Percentiles rank a stretch among this genome's conserved stretches.
Evolutionary conservation across 2,888 invertebrate genomes (phyloP).

Genomic region (Ormyrus pomaceus): DNA sequence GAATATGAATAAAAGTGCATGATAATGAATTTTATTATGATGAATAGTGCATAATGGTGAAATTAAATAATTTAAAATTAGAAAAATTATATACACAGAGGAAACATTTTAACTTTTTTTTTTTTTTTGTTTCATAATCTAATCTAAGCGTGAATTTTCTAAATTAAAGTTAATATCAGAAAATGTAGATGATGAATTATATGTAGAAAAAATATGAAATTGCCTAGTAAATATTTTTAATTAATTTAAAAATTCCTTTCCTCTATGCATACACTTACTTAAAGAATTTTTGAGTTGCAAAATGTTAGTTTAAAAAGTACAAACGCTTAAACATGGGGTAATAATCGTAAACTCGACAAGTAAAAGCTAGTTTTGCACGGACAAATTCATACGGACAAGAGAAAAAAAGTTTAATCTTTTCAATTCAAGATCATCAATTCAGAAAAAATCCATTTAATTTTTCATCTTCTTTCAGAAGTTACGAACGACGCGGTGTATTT

Average conservation of each 20-base stretch:
- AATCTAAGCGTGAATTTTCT: no score
- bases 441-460: constrained; percentile 33
- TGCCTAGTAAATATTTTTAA: no score
- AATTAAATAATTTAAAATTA: background rate
- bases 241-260: background rate
- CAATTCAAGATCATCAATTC: background rate
- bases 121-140: no score
- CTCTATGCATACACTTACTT: background rate
- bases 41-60: background rate
- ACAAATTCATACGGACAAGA: constrained; percentile 22
- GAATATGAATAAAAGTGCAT: background rate
- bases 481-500: constrained; percentile 63
- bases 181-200: no score
- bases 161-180: no score
- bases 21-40: background rate
- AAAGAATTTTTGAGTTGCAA: constrained; percentile 43
- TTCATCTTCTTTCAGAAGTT: constrained; percentile 48
- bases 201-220: no score
- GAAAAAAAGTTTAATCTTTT: constrained; percentile 12
- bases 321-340: constrained; percentile 56
- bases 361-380: background rate
- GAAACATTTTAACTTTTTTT: background rate
- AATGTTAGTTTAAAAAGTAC: constrained; percentile 47
- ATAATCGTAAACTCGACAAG: constrained; percentile 49
- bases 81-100: background rate